phyloP scores from a whole-genome alignment of 2,888 invertebrate species.

The Eupithecia abbreviata region DNA sequence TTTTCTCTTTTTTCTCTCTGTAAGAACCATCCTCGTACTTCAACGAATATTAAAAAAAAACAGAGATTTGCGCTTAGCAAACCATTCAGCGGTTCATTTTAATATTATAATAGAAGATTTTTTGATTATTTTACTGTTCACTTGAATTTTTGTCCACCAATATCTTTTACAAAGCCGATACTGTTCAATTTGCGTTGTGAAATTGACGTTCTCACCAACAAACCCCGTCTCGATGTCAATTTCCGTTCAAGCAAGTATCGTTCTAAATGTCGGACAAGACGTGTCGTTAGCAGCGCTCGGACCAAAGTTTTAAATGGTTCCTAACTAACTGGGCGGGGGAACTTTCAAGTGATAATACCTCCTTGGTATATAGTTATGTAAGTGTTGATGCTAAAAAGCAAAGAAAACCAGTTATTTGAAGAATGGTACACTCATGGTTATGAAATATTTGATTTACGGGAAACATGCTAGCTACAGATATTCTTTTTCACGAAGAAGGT shows the following conservation, averaged over 20 bases:
- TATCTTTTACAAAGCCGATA: not conserved
- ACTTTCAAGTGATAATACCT: not conserved
- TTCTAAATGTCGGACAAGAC: slow-evolving; percentile 2
- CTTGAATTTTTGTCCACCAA: not conserved
- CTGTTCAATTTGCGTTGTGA: not conserved
- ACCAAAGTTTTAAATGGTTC: not conserved
- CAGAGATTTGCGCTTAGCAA: too few species aligned
- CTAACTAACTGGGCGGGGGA: not conserved
- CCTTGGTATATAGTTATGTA: not conserved
- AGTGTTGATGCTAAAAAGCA: not conserved
- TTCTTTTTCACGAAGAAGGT: too few species aligned
- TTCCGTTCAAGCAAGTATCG: not conserved
- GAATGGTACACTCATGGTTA: not conserved
- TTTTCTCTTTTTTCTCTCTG: too few species aligned
- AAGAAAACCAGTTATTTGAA: not conserved
- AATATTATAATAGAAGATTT: too few species aligned
- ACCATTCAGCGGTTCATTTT: too few species aligned
- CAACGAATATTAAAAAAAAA: too few species aligned
- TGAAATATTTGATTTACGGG: not conserved
- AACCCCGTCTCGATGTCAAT: not conserved
- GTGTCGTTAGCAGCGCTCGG: not conserved
- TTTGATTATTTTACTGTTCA: too few species aligned
- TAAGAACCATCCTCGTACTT: too few species aligned
- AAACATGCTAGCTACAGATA: too few species aligned
- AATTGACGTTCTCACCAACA: slow-evolving; percentile 2